Evolutionary conservation across 2,888 invertebrate genomes (phyloP), one percentile per base, ranked within the genome.

Genomic region (Synergus umbraculus): DNA sequence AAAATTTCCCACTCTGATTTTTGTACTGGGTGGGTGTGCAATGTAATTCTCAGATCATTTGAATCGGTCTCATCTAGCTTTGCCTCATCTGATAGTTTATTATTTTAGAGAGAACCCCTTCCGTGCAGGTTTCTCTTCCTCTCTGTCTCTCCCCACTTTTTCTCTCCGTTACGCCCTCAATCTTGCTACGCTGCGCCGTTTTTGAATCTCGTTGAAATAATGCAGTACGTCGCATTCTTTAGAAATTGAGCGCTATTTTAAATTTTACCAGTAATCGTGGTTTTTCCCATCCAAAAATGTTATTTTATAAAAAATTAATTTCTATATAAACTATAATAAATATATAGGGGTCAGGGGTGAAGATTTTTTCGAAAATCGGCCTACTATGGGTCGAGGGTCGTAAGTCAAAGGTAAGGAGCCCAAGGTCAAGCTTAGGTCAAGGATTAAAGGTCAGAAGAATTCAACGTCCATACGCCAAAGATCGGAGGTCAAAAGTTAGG

Each of bases 31-130:
- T 22, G 13, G 44, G 22, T 69, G 67, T 46, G 44, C 12, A 69
- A 69, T 29, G 67, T 69, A 69, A 46, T 69, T 69, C 46, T 69
- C 67, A 46, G 54, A 54, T 73, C 69, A 46, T 69, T 69, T 37
- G 22, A 69, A 49, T 69, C 46, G 29, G n/a, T 37, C 29, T 64
- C 37, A 60, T 64, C 44, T 66, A 66, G 18, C 66, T 66, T 43
- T 66, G 69, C 49, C 69, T 69, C 49, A 69, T 54, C 49, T 37
- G 9, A 63, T 76, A 83, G 89, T 90, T 90, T 90, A 89, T 90
- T 90, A 90, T 90, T 90, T 84, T 86, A 88, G 86, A 89, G 84
- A 82, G 77, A 87, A 87, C 85, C 85, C 87, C 87, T 87, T 88
- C 86, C 86, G 85, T 82, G 81, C 58, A 76, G 80, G 80, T 81